These are phyloP conservation scores for Lophius piscatorius DNA, from an alignment of 2,113 vertebrate genomes.

Conservation along the genomic window DNA sequence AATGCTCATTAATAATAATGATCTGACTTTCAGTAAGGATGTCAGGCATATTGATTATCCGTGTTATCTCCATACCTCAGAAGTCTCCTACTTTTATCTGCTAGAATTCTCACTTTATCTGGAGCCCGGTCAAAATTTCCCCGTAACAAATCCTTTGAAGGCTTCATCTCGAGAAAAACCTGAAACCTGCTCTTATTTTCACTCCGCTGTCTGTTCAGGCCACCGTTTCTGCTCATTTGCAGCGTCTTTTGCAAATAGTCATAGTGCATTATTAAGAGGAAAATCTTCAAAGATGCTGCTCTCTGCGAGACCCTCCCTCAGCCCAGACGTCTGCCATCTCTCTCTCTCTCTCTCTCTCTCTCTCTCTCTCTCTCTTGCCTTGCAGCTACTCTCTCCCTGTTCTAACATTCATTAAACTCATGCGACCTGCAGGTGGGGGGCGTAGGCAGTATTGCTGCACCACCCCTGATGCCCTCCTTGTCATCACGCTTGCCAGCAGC, in stretches of 20 bases:
- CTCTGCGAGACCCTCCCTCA: constrained; percentile 31
- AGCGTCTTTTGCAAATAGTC: constrained; percentile 25
- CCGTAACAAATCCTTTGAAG: constrained; percentile 52
- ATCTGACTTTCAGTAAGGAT: constrained; percentile 29
- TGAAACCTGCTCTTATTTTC: constrained; percentile 36
- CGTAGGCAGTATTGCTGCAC: constrained; percentile 22
- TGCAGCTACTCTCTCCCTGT: constrained; percentile 5
- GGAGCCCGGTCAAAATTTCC: constrained; percentile 32
- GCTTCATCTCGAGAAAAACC: constrained; percentile 10
- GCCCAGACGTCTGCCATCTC: constrained; percentile 35
- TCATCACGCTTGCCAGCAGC: constrained; percentile 51
- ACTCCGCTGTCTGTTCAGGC: constrained; percentile 9
- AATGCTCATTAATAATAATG: constrained; percentile 45
- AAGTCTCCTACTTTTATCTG: constrained; percentile 55
- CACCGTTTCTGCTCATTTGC: constrained; percentile 14
- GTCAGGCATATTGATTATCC: constrained; percentile 39
- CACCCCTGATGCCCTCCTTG: constrained; percentile 55
- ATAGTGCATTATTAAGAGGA: constrained; percentile 41
- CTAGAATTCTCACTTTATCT: constrained; percentile 40
- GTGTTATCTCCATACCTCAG: constrained; percentile 55
- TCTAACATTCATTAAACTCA: constrained; percentile 64
- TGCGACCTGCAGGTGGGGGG: constrained; percentile 53
- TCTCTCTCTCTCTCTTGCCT: not conserved
- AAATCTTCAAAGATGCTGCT: constrained; percentile 29
- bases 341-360: constrained; percentile 1